A percentile compares a stretch with the other conserved stretches of the same genome.
These are phyloP conservation scores for Apteryx owenii DNA, from an alignment of 2,113 vertebrate genomes.

Conservation along the genomic window DNA sequence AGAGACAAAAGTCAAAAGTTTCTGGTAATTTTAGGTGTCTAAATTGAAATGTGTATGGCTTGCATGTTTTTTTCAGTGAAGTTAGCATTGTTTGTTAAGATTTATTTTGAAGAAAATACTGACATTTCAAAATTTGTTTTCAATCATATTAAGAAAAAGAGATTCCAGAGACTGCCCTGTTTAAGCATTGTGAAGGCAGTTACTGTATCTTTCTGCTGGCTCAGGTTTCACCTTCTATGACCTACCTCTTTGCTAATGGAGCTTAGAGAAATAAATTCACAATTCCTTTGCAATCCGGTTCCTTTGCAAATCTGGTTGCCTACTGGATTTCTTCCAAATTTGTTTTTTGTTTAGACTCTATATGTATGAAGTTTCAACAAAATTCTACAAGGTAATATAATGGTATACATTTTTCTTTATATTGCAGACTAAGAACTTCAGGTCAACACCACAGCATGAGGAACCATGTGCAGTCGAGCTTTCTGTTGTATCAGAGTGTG, in stretches of 20 bases:
- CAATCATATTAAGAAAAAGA: not conserved
- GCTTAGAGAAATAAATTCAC: not conserved
- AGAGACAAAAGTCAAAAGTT: not conserved
- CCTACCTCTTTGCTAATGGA: not conserved
- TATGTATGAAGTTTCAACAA: not conserved
- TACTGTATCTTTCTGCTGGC: not conserved
- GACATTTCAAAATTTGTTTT: not conserved
- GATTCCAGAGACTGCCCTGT: not conserved
- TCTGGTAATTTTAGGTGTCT: not conserved
- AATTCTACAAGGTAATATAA: not conserved
- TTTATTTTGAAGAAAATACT: not conserved
- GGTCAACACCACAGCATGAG: accelerated
- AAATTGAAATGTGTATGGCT: not conserved
- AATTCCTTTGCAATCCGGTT: not conserved
- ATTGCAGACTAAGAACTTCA: not conserved
- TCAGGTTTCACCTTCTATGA: not conserved
- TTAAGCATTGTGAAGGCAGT: not conserved
- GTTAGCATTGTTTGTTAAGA: not conserved
- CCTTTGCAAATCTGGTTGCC: not conserved
- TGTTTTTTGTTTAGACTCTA: not conserved
- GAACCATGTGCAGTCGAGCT: not conserved
- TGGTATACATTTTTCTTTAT: not conserved
- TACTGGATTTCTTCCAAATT: not conserved
- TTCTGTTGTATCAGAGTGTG: not conserved
- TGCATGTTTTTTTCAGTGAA: not conserved